Conservation (phyloP, 2,797 vertebrate genomes). For the Chelidonichthys spinosus region DNA sequence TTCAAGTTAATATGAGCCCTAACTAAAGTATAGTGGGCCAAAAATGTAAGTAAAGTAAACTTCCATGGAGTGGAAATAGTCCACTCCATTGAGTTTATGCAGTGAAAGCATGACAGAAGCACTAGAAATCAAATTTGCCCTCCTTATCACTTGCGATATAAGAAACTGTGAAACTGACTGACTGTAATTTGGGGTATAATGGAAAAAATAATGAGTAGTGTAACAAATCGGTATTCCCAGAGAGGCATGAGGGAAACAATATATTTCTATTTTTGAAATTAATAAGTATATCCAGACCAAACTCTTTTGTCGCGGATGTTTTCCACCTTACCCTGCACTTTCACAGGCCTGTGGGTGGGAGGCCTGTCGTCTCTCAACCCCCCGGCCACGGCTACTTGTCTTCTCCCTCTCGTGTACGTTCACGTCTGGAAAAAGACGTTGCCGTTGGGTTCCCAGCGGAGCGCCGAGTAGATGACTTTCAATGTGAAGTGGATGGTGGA, state of each 20-base stretch:
- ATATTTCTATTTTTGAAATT: conserved; percentile 26
- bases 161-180: conserved; percentile 7
- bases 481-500: conserved; percentile 68
- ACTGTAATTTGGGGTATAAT: conserved; percentile 29
- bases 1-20: background rate
- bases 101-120: conserved; percentile 3
- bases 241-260: conserved; percentile 10
- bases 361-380: conserved; percentile 2
- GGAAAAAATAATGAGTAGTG: conserved; percentile 39
- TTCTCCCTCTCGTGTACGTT: conserved; percentile 43
- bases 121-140: conserved; percentile 20
- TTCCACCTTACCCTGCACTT: conserved; percentile 51
- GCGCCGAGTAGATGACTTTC: conserved; percentile 65
- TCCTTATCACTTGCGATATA: conserved; percentile 11
- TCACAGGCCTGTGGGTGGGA: conserved; percentile 21
- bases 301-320: conserved; percentile 2
- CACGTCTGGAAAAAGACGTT: conserved; percentile 47
- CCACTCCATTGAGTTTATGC: background rate
- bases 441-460: conserved; percentile 71
- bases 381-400: conserved; percentile 48
- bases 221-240: conserved; percentile 7
- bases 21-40: background rate
- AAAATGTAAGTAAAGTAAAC: conserved; percentile 10
- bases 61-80: conserved; percentile 10
- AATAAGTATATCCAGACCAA: conserved; percentile 35